These are phyloP conservation scores for Drosophila yooni DNA, from an alignment of 2,888 invertebrate genomes.

Conservation along the genomic window DNA sequence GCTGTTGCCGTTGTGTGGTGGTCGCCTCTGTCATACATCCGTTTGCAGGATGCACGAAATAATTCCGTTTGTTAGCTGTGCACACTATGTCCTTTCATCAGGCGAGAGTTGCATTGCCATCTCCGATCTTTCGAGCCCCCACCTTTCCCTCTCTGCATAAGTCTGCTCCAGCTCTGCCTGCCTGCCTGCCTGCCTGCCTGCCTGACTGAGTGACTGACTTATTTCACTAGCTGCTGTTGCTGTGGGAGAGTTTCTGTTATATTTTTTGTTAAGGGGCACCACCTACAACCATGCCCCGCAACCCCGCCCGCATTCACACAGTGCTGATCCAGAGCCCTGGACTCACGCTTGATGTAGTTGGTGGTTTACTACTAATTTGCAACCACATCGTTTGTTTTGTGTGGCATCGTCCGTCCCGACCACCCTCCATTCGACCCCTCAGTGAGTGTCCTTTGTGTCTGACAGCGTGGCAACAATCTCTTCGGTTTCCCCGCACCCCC, in stretches of 20 bases:
- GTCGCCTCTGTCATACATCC: conserved; percentile 72
- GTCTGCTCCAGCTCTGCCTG: conserved; percentile 33
- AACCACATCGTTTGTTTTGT: conserved; percentile 80
- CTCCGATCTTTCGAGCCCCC: conserved; percentile 16
- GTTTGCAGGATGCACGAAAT: conserved; percentile 78
- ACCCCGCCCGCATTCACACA: neutral
- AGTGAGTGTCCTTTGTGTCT: conserved; percentile 68
- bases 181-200: conserved; percentile 57
- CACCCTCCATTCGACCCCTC: conserved; percentile 15
- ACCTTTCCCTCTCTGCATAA: neutral
- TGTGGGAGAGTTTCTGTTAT: conserved; percentile 38
- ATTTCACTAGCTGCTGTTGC: conserved; percentile 41
- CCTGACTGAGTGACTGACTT: conserved; percentile 67
- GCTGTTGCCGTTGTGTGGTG: conserved; percentile 28
- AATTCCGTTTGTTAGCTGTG: conserved; percentile 74
- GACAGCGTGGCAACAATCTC: conserved; percentile 60
- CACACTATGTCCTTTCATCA: conserved; percentile 66
- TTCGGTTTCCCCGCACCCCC: conserved; percentile 29
- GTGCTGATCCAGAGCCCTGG: conserved; percentile 39
- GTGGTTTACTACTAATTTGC: conserved; percentile 80
- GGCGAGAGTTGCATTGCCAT: conserved; percentile 43
- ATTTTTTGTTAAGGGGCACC: conserved; percentile 25
- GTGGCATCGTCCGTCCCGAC: conserved; percentile 42
- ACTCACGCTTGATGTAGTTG: conserved; percentile 77
- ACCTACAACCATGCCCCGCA: neutral